These are phyloP conservation scores for Stenodera caucasica DNA, from an alignment of 2,888 invertebrate genomes.

Conservation along the genomic window DNA sequence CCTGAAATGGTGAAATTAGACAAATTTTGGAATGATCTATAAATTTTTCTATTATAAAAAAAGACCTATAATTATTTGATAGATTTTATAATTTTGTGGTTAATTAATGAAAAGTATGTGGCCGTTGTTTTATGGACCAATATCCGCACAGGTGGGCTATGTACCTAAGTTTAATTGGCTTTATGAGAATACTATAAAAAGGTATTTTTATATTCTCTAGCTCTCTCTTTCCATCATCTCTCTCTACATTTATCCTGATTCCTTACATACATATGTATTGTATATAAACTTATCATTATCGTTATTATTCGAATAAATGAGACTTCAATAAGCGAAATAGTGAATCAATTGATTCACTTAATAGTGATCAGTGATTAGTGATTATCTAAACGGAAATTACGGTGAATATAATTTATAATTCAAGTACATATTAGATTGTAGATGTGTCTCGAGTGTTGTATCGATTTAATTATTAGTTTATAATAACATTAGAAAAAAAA, in stretches of 20 bases:
- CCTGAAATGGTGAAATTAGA: no score
- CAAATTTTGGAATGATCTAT: no score
- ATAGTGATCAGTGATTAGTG: background rate
- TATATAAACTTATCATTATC: no score
- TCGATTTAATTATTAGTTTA: slow-evolving; percentile 1
- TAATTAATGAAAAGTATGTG: background rate
- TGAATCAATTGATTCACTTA: no score
- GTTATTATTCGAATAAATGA: no score
- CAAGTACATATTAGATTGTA: no score
- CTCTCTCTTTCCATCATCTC: no score
- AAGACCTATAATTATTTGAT: background rate
- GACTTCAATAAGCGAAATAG: no score
- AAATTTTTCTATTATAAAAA: no score
- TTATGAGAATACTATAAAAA: background rate
- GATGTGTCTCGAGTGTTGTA: background rate
- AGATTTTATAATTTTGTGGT: background rate
- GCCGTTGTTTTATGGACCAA: background rate
- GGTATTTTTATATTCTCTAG: background rate
- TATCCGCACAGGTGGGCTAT: background rate
- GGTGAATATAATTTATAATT: no score
- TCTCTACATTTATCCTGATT: no score
- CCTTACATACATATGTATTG: no score
- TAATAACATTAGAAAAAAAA: background rate
- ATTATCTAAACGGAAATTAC: slow-evolving; percentile 4
- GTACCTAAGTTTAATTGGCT: background rate